A percentile compares a stretch with the other conserved stretches of the same genome.
Evolutionary conservation across 2,888 invertebrate genomes (phyloP).

Genomic region (Tuta absoluta): DNA sequence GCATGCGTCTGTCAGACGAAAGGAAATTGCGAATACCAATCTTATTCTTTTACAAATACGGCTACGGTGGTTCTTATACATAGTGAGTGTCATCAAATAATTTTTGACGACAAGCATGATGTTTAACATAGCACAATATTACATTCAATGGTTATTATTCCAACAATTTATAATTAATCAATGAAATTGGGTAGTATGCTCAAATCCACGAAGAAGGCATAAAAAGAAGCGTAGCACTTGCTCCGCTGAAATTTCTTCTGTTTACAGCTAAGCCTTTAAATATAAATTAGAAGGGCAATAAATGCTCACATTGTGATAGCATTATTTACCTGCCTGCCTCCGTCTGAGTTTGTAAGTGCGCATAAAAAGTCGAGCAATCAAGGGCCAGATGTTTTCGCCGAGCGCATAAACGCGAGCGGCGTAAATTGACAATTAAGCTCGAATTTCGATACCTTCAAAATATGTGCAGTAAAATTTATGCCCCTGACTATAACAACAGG

Average conservation of each 20-base stretch:
- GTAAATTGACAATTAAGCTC: slow-evolving; percentile 74
- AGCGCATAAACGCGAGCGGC: slow-evolving; percentile 70
- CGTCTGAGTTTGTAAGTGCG: slow-evolving; percentile 65
- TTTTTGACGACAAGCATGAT: no score
- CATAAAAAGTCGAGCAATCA: slow-evolving; percentile 77
- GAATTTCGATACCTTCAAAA: slow-evolving; percentile 73
- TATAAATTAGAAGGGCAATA: slow-evolving; percentile 56
- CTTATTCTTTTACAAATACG: no score
- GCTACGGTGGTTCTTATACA: no score
- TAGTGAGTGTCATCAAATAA: no score
- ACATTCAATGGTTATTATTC: no score
- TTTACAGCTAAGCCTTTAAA: slow-evolving; percentile 40
- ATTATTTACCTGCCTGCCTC: slow-evolving; percentile 59
- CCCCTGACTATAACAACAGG: not conserved
- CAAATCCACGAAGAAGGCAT: not conserved
- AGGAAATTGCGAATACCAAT: no score
- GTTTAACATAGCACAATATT: no score
- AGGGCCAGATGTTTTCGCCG: slow-evolving; percentile 70
- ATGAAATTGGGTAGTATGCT: not conserved
- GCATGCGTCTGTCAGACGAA: no score
- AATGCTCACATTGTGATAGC: slow-evolving; percentile 60
- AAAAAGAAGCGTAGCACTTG: not conserved
- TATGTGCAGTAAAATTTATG: slow-evolving; percentile 59
- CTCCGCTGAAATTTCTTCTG: slow-evolving; percentile 3
- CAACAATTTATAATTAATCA: no score